Evolutionary conservation across 1,140 invertebrate species (phyloP), one percentile per base, ranked within the genome.

Genomic region (Lepidurus packardi): DNA sequence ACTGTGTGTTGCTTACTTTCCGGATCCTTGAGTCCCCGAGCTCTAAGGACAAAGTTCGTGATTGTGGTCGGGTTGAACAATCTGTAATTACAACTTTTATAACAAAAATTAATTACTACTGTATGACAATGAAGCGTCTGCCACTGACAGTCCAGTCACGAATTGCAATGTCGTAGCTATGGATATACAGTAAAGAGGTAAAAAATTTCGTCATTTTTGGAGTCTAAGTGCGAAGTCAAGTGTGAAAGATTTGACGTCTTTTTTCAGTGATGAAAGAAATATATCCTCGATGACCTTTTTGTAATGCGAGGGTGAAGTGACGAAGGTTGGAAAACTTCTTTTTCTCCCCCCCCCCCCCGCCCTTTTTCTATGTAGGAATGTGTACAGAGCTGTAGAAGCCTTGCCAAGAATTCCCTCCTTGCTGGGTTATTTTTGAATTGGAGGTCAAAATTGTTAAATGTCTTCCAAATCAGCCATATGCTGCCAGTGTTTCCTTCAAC

Each of bases 341-440:
- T 65, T 65, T 65, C 21, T 65, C 53, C 21, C 13, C 21, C 47
- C 47, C 47, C 11, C 53, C 53, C 6, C 21, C 7, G 25, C 21
- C 21, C 21, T n/a, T 7, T 65, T 65, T 65, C 53, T 65, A 65
- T n/a, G 21, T 65, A 65, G 53, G 53, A 65, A 65, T 65, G 53
- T 65, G 53, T 65, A 65, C 53, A 65, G 53, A 65, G 53, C 53
- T n/a, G 21, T 4, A 21, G 53, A 65, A 65, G 21, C 53, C 16
- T 65, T 65, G 53, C 53, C 53, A 65, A 65, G 53, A 65, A 65
- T 65, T 65, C 53, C 21, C 53, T 65, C 53, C 53, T 65, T 65
- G 16, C 53, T 65, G 53, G 21, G 53, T 65, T 65, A 65, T 65
- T 65, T 65, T 65, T 65, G 53, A 65, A 65, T 65, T 65, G 53